Percentiles rank a stretch among this genome's conserved stretches.
Conservation (phyloP, 2,888 invertebrate genomes). For the Oxyteleia sp. region DNA sequence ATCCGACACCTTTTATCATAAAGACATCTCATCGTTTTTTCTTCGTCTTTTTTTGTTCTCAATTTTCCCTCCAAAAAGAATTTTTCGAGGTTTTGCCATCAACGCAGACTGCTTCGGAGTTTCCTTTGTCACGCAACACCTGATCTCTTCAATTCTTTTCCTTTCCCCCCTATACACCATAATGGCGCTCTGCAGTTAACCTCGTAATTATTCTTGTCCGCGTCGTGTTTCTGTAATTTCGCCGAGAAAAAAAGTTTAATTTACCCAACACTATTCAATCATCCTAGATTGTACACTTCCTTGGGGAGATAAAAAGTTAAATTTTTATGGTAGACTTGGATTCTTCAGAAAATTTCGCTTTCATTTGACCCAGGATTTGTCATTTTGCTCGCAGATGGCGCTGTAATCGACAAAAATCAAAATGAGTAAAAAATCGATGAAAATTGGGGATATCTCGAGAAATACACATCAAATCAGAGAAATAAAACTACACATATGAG, state of each 20-base stretch:
- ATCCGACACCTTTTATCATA: constrained; percentile 27
- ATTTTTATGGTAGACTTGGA: too few species aligned
- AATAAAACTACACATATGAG: too few species aligned
- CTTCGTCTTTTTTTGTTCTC: constrained; percentile 12
- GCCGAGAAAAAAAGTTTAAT: constrained; percentile 27
- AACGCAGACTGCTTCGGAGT: constrained; percentile 17
- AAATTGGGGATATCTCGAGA: too few species aligned
- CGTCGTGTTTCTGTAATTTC: constrained; percentile 37
- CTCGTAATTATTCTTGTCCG: constrained; percentile 34
- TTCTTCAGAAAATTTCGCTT: too few species aligned
- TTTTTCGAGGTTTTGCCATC: constrained; percentile 16
- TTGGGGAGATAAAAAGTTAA: constrained; percentile 9
- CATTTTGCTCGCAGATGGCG: too few species aligned
- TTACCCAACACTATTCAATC: constrained; percentile 20
- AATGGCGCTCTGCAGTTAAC: constrained; percentile 27
- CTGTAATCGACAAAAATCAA: too few species aligned
- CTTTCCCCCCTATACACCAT: background rate
- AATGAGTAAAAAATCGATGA: too few species aligned
- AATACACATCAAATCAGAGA: too few species aligned
- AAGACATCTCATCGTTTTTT: constrained; percentile 12
- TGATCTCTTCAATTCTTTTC: constrained; percentile 18
- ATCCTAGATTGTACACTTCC: constrained; percentile 27
- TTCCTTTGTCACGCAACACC: constrained; percentile 38
- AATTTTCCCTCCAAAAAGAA: constrained; percentile 16
- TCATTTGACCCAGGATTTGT: too few species aligned